Evolutionary conservation across 2,888 invertebrate species (phyloP).

Genomic region (Sthenelais limicola): DNA sequence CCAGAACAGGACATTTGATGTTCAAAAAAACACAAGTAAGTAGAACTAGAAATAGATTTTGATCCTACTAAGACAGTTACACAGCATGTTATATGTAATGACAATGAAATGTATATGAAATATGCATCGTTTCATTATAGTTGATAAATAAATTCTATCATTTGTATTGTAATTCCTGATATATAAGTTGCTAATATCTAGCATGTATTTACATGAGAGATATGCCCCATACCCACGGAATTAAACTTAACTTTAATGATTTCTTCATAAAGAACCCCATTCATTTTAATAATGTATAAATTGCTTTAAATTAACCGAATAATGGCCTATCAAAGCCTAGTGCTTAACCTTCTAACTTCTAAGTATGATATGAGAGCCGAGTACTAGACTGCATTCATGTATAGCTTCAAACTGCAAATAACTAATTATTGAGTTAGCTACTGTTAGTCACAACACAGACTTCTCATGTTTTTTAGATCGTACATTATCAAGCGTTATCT

Average conservation of each 20-base stretch:
- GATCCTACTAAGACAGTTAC: too few relatives aligned
- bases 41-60: too few relatives aligned
- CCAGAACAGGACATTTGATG: background rate
- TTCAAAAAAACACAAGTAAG: slow-evolving; percentile 8
- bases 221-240: too few relatives aligned
- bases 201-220: too few relatives aligned
- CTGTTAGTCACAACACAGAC: background rate
- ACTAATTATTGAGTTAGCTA: slow-evolving; percentile 1
- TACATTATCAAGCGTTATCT: background rate
- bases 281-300: background rate
- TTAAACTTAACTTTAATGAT: too few relatives aligned
- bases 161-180: too few relatives aligned
- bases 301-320: background rate
- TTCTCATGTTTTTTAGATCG: slow-evolving; percentile 22
- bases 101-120: background rate
- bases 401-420: background rate
- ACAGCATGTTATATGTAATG: background rate
- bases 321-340: too few relatives aligned
- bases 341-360: too few relatives aligned
- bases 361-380: too few relatives aligned
- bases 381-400: background rate
- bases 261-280: too few relatives aligned
- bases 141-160: too few relatives aligned
- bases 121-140: slow-evolving; percentile 3
- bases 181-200: too few relatives aligned